Conservation (phyloP, 1,140 invertebrate species). For the Microplitis mediator region DNA sequence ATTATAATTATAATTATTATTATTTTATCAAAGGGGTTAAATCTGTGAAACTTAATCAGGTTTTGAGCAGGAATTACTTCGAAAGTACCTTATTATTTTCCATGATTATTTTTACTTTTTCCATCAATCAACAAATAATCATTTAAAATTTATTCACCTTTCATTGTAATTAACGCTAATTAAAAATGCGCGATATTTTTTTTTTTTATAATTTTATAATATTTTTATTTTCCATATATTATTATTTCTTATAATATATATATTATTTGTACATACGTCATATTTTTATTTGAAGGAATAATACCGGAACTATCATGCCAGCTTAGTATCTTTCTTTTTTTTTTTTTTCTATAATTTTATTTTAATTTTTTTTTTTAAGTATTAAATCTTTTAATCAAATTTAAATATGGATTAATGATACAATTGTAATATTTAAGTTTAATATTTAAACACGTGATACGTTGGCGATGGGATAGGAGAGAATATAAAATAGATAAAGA, state of each 20-base stretch:
- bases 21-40: constrained; percentile 37
- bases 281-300: neutral
- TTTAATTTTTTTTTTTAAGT: constrained; percentile 8
- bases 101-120: neutral
- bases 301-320: neutral
- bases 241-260: constrained; percentile 1
- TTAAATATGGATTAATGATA: neutral
- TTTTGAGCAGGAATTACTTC: constrained; percentile 39
- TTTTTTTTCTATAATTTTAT: constrained; percentile 39
- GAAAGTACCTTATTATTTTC: constrained; percentile 27
- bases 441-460: too few species aligned
- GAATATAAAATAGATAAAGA: too few species aligned
- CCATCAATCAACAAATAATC: neutral
- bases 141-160: neutral
- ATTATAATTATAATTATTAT: too few species aligned
- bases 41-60: constrained; percentile 58
- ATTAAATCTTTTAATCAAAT: neutral
- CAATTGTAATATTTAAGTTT: neutral
- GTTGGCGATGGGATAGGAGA: too few species aligned
- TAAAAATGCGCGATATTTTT: constrained; percentile 20
- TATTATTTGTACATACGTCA: neutral
- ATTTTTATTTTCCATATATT: constrained; percentile 9
- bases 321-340: neutral
- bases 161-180: neutral
- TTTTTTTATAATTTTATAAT: constrained; percentile 36